Conservation (phyloP, 2,888 invertebrate species). For the Volucella bombylans region DNA sequence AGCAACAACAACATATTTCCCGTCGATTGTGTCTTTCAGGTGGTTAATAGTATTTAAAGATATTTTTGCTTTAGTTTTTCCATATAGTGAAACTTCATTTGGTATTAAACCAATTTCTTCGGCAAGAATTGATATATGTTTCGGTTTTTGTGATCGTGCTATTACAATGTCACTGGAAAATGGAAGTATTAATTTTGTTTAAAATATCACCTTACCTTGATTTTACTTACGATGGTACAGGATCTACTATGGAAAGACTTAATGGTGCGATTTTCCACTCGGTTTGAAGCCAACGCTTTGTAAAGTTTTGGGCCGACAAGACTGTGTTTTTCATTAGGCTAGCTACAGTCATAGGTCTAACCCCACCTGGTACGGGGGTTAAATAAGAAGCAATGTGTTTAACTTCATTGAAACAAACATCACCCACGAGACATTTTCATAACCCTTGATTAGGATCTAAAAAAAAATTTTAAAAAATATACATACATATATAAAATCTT, state of each 20-base stretch:
- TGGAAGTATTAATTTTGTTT: background rate
- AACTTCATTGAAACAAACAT: slow-evolving; percentile 94
- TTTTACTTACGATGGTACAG: slow-evolving; percentile 90
- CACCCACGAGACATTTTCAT: slow-evolving; percentile 95
- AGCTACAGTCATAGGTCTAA: slow-evolving; percentile 99
- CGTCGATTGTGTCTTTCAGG: slow-evolving; percentile 86
- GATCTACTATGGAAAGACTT: slow-evolving; percentile 85
- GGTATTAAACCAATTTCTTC: slow-evolving; percentile 91
- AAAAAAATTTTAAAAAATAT: no score
- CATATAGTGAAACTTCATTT: slow-evolving; percentile 94
- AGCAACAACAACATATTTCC: slow-evolving; percentile 97
- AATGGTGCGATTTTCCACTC: slow-evolving; percentile 89
- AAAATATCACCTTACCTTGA: background rate
- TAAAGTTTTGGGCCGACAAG: slow-evolving; percentile 88
- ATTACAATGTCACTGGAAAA: slow-evolving; percentile 94
- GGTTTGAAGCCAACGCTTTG: slow-evolving; percentile 83
- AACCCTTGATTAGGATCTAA: slow-evolving; percentile 89
- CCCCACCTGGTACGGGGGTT: slow-evolving; percentile 98
- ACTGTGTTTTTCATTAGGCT: slow-evolving; percentile 98
- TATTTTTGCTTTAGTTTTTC: slow-evolving; percentile 97
- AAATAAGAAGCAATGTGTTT: slow-evolving; percentile 91
- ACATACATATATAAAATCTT: no score
- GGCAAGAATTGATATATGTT: slow-evolving; percentile 90
- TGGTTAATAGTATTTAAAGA: slow-evolving; percentile 91
- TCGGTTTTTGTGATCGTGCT: slow-evolving; percentile 93